Evolutionary conservation across 2,113 vertebrate genomes (phyloP).

Genomic region (Copsychus sechellarum): DNA sequence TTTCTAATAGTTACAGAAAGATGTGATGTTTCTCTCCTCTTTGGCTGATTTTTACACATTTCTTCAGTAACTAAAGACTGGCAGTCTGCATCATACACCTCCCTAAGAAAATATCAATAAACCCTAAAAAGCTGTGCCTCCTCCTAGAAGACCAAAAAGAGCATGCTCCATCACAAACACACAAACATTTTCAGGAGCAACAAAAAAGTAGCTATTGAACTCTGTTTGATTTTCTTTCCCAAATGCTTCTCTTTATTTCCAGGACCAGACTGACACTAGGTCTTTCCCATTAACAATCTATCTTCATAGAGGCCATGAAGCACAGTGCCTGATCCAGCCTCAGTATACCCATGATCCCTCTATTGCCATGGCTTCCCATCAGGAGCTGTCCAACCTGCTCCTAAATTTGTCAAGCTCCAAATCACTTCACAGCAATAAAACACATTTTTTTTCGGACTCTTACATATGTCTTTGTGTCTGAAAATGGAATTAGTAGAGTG

Average conservation of each 20-base stretch:
- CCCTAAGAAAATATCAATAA: neutral
- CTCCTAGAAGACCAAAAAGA: neutral
- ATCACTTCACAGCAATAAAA: neutral
- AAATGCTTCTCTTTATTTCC: neutral
- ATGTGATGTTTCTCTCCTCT: fast-evolving
- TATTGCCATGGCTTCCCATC: neutral
- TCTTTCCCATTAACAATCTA: neutral
- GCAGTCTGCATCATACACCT: neutral
- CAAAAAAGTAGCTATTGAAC: neutral
- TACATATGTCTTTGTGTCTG: neutral
- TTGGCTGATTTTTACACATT: neutral
- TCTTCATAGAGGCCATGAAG: neutral
- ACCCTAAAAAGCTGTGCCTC: neutral
- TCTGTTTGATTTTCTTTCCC: neutral
- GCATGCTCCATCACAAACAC: neutral
- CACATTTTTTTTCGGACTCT: neutral
- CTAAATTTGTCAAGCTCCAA: neutral
- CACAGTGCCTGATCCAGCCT: neutral
- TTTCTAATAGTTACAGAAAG: neutral
- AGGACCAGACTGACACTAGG: neutral
- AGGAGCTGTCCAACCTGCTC: neutral
- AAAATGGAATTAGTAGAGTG: neutral
- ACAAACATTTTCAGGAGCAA: neutral
- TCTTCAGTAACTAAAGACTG: neutral
- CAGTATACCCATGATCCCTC: neutral